Evolutionary conservation across 2,888 invertebrate species (phyloP).

Genomic region (Temnothorax unifasciatus): DNA sequence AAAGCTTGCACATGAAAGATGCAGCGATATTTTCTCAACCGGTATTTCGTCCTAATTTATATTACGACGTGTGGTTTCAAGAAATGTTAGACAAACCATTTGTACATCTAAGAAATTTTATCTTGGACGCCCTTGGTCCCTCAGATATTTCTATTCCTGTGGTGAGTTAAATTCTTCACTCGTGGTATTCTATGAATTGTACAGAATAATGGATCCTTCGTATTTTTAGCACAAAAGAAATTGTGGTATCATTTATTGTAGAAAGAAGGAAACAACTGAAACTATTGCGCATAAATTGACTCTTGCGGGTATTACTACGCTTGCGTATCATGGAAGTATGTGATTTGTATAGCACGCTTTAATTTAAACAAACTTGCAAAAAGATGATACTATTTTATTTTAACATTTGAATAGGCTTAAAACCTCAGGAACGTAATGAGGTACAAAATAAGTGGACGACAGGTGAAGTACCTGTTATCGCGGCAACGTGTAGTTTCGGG

Average conservation of each 20-base stretch:
- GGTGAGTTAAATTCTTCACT: constrained; percentile 54
- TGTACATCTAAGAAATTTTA: constrained; percentile 92
- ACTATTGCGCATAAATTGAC: constrained; percentile 92
- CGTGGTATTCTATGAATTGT: constrained; percentile 1
- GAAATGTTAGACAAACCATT: constrained; percentile 94
- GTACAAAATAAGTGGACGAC: constrained; percentile 97
- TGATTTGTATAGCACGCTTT: constrained; percentile 40
- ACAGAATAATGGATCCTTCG: neutral
- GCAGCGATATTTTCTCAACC: constrained; percentile 93
- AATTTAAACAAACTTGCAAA: neutral
- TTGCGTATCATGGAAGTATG: constrained; percentile 96
- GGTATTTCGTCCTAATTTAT: constrained; percentile 97
- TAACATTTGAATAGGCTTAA: constrained; percentile 88
- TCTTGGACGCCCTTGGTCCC: constrained; percentile 89
- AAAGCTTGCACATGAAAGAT: constrained; percentile 90
- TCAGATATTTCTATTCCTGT: constrained; percentile 78
- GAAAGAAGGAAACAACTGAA: constrained; percentile 96
- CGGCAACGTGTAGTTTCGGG: constrained; percentile 99
- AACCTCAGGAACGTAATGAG: constrained; percentile 90
- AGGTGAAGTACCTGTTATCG: constrained; percentile 95
- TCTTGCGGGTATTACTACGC: constrained; percentile 91
- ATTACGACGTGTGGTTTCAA: constrained; percentile 97
- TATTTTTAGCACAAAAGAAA: constrained; percentile 86
- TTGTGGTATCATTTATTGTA: constrained; percentile 97
- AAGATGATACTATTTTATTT: constrained; percentile 40